Evolutionary conservation across 64 coral and sea anemone species (phyloP).

Genomic region (Cladopsammia gracilis): DNA sequence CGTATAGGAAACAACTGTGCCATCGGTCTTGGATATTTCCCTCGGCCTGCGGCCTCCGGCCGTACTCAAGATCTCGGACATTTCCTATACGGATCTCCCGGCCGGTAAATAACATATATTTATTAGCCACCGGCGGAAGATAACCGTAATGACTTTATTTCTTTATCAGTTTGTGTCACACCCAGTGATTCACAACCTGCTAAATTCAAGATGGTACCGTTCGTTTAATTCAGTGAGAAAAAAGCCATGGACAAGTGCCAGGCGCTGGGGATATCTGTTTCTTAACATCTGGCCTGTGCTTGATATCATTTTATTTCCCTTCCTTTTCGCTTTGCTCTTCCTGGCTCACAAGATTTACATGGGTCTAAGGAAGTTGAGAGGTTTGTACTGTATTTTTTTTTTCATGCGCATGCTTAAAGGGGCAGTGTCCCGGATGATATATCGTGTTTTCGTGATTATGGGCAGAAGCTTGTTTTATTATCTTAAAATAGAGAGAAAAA

Average conservation of each 20-base stretch:
- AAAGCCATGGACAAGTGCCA: neutral
- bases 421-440: too few species aligned
- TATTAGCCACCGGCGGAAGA: too few species aligned
- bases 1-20: too few species aligned
- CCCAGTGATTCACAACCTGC: conserved; percentile 21
- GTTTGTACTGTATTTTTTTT: neutral
- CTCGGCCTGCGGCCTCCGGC: too few species aligned
- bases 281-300: neutral
- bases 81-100: too few species aligned
- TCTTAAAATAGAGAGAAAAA: too few species aligned
- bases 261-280: conserved; percentile 4
- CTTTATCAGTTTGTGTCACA: conserved; percentile 6
- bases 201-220: conserved; percentile 16
- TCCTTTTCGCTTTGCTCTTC: neutral
- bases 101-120: too few species aligned
- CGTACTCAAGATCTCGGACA: too few species aligned
- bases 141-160: neutral
- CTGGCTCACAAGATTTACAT: neutral
- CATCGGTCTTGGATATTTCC: too few species aligned
- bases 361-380: neutral
- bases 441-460: too few species aligned
- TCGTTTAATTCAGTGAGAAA: neutral
- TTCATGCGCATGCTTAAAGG: neutral
- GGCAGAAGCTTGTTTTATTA: too few species aligned
- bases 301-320: conserved; percentile 11